Evolutionary conservation across 2,113 vertebrate genomes (phyloP), one percentile per base, ranked within the genome.

Genomic region (Junco hyemalis): DNA sequence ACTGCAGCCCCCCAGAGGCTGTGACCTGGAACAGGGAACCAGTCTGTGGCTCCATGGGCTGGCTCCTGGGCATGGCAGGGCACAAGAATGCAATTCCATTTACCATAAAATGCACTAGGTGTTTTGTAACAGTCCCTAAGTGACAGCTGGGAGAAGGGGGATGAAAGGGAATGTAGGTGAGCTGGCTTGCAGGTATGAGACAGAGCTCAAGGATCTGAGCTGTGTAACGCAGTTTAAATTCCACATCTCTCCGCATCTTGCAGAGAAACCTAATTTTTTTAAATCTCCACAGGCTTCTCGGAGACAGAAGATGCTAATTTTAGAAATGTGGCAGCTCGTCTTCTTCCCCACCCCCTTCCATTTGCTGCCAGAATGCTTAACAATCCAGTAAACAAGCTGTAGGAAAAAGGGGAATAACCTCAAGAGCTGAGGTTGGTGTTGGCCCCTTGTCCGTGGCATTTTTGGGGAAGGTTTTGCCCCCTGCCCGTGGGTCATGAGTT

Each of bases 301-400:
- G 95, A 95, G 93, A 94, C 93, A 89, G 88, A 83, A 93, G 94
- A 96, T 93, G 93, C 96, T 97, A 97, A 97, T 97, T 97, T 97
- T 97, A 97, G 96, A 91, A 93, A 95, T 66, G 88, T 97, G 88
- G 96, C 96, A 95, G 94, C 83, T 93, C 89, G 17, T 95, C 82
- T 84, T 83, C 83, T 93, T 94, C 89, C 91, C 92, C 92, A 68
- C 89, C 95, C 91, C 95, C 92, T 93, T 74, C 87, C 42, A 48
- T 93, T 92, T 85, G 86, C 95, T 96, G 93, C 94, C 95, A 95
- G 96, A 94, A 91, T 87, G 88, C 88, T 86, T 96, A 96, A 94
- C 95, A 94, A 93, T 88, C 72, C 95, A 86, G 95, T 93, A 95
- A 96, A 95, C 92, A 95, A 95, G 92, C 76, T 68, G 81, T 69